A percentile compares a stretch with the other conserved stretches of the same genome.
Conservation (phyloP, 2,113 vertebrate genomes). For the Engraulis encrasicolus region DNA sequence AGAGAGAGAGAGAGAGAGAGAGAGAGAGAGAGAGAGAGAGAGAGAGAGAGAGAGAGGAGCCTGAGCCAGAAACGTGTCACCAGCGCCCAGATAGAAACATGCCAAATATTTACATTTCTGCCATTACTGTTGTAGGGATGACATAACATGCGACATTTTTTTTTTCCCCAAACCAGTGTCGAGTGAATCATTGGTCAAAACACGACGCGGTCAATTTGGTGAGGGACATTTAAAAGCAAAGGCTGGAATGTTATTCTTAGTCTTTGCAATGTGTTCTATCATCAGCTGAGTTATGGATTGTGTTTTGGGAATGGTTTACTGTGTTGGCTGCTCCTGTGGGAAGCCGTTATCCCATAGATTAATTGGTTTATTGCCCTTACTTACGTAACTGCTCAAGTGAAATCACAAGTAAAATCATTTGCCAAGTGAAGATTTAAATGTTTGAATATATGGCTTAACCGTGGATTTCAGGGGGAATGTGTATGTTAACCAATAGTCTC, state of each 20-base stretch:
- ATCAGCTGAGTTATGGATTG: neutral
- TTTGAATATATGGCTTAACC: neutral
- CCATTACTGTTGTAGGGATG: neutral
- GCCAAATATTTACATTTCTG: constrained; percentile 20
- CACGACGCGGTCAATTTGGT: neutral
- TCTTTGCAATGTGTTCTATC: neutral
- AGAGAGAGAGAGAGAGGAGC: no score
- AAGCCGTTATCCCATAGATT: neutral
- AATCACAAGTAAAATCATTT: neutral
- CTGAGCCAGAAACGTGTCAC: constrained; percentile 51
- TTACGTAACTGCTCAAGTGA: neutral
- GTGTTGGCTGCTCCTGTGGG: neutral
- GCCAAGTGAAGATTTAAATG: neutral
- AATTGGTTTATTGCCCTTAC: neutral
- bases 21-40: no score
- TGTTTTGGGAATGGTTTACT: neutral
- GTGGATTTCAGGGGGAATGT: neutral
- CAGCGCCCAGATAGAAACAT: neutral
- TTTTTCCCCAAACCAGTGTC: neutral
- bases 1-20: no score
- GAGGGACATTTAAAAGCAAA: neutral
- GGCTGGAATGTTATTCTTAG: neutral
- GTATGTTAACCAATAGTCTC: neutral
- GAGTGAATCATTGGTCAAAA: neutral
- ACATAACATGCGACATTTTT: neutral